Evolutionary conservation across 2,113 vertebrate species (phyloP).

Genomic region (Kryptolebias marmoratus): DNA sequence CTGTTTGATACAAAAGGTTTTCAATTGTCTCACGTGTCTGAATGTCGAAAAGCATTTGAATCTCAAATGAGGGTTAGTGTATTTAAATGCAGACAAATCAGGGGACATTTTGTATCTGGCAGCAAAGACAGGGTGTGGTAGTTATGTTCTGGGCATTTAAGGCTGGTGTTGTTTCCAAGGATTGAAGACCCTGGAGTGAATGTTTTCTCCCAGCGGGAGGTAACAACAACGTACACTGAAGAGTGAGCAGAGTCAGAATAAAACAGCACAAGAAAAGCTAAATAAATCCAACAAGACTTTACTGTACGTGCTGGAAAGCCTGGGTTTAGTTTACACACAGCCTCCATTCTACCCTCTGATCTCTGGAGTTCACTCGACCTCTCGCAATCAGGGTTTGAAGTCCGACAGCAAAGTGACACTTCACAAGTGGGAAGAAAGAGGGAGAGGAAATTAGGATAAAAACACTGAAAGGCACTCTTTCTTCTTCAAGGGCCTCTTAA

Average conservation of each 20-base stretch:
- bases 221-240: slow-evolving; percentile 27
- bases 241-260: slow-evolving; percentile 4
- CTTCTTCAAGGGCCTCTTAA: slow-evolving; percentile 55
- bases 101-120: slow-evolving; percentile 40
- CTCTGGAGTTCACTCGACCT: slow-evolving; percentile 49
- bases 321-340: not conserved
- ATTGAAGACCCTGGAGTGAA: slow-evolving; percentile 29
- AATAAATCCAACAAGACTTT: slow-evolving; percentile 7
- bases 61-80: slow-evolving; percentile 65
- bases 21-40: slow-evolving; percentile 66
- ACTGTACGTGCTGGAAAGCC: not conserved
- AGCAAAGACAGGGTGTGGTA: slow-evolving; percentile 31
- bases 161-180: slow-evolving; percentile 36
- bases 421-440: slow-evolving; percentile 61
- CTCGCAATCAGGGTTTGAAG: slow-evolving; percentile 51
- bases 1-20: slow-evolving; percentile 57
- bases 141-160: slow-evolving; percentile 28
- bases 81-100: slow-evolving; percentile 74
- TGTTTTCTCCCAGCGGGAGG: slow-evolving; percentile 34
- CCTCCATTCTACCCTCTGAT: slow-evolving; percentile 52
- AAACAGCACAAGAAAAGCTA: slow-evolving; percentile 2
- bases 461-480: slow-evolving; percentile 67
- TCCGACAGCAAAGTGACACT: slow-evolving; percentile 73
- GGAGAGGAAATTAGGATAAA: slow-evolving; percentile 53
- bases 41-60: slow-evolving; percentile 64